A percentile compares a stretch with the other conserved stretches of the same genome.
phyloP scores from a whole-genome alignment of 2,888 invertebrate species.

The Amphipyra tragopoginis region DNA sequence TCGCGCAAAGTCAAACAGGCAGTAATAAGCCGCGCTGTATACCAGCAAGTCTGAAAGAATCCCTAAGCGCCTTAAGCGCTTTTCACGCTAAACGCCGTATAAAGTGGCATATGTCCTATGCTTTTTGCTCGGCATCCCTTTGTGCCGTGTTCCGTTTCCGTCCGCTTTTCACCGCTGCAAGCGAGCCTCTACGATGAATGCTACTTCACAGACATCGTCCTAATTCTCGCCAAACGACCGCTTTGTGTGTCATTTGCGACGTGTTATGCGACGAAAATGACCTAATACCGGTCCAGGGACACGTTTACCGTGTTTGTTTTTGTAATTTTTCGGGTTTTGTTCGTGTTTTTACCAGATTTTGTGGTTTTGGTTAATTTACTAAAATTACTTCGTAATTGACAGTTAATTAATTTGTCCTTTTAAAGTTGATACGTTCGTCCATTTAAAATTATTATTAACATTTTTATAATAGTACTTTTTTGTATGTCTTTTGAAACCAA shows the following conservation, averaged over 20 bases:
- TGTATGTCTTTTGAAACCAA: neutral
- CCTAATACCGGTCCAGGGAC: constrained; percentile 37
- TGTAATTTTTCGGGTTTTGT: neutral
- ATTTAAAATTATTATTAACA: no score
- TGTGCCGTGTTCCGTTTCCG: constrained; percentile 71
- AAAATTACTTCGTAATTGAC: neutral
- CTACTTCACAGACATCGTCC: constrained; percentile 56
- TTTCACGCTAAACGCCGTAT: constrained; percentile 60
- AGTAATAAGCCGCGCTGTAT: constrained; percentile 30
- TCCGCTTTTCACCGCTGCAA: constrained; percentile 61
- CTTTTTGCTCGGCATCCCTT: constrained; percentile 67
- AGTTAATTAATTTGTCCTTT: constrained; percentile 10
- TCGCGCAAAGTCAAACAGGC: constrained; percentile 22
- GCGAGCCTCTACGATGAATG: constrained; percentile 37
- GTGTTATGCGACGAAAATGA: constrained; percentile 46
- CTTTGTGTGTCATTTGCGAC: constrained; percentile 57
- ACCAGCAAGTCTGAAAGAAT: constrained; percentile 31
- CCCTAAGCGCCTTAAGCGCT: constrained; percentile 58
- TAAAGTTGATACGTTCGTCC: neutral
- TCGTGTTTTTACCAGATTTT: neutral
- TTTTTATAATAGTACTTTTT: no score
- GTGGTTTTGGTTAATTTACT: constrained; percentile 7
- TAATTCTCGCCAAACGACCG: constrained; percentile 59
- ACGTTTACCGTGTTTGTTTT: constrained; percentile 13
- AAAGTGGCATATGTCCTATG: constrained; percentile 69